These are phyloP conservation scores for Maniola hyperantus DNA, from an alignment of 2,888 invertebrate genomes.

Conservation along the genomic window DNA sequence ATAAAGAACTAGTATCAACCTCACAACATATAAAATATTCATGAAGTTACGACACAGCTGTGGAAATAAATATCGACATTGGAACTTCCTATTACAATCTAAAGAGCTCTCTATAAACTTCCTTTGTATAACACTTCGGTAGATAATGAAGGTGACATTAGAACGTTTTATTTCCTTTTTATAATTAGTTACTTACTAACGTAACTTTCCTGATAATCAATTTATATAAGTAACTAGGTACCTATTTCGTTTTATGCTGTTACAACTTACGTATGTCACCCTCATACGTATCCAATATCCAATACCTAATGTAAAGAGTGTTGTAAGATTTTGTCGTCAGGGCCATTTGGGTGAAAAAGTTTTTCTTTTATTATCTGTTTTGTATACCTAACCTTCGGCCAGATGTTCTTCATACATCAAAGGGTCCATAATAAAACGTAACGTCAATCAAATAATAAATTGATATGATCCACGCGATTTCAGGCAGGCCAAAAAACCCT, in stretches of 20 bases:
- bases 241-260: not conserved
- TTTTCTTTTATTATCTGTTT: not conserved
- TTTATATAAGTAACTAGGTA: no score
- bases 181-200: no score
- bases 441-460: not conserved
- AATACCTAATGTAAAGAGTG: not conserved
- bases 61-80: conserved; percentile 32
- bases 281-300: not conserved
- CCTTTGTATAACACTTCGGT: not conserved
- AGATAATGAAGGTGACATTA: not conserved
- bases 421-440: not conserved
- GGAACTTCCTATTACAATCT: not conserved
- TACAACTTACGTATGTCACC: no score
- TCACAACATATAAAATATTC: conserved; percentile 35
- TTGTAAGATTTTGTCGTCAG: not conserved
- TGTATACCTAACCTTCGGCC: not conserved
- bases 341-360: not conserved
- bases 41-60: conserved; percentile 31
- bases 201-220: no score
- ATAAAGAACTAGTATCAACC: conserved; percentile 33
- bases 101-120: not conserved
- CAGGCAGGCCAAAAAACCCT: not conserved
- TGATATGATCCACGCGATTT: not conserved
- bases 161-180: no score
- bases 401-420: not conserved